Evolutionary conservation across 2,888 invertebrate species (phyloP).

Genomic region (Aradus depressus): DNA sequence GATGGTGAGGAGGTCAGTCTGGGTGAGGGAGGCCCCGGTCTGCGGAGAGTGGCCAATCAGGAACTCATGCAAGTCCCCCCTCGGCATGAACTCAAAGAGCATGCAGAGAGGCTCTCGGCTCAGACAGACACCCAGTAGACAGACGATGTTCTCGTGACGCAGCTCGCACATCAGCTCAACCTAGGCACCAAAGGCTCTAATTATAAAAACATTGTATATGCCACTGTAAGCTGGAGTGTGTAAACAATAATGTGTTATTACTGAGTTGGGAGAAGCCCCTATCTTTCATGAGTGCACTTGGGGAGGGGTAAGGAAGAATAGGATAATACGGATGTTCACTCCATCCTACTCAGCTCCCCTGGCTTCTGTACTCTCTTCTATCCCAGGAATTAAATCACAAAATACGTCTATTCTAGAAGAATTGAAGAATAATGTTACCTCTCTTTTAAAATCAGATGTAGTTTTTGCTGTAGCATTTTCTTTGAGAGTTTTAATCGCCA

Average conservation of each 20-base stretch:
- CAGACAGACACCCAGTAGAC: slow-evolving; percentile 81
- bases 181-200: background rate
- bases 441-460: slow-evolving; percentile 81
- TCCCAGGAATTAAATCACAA: background rate
- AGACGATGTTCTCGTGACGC: slow-evolving; percentile 90
- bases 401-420: background rate
- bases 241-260: background rate
- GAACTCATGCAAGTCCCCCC: slow-evolving; percentile 95
- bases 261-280: too few relatives aligned
- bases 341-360: background rate
- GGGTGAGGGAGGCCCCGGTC: slow-evolving; percentile 49
- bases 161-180: slow-evolving; percentile 89
- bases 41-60: slow-evolving; percentile 78
- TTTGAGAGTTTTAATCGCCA: slow-evolving; percentile 88
- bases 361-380: background rate
- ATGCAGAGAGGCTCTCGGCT: slow-evolving; percentile 86
- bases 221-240: background rate
- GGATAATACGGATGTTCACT: background rate
- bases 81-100: slow-evolving; percentile 96
- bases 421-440: slow-evolving; percentile 37
- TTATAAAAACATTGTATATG: background rate
- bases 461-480: slow-evolving; percentile 87
- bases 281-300: too few relatives aligned
- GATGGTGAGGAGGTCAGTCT: slow-evolving; percentile 79
- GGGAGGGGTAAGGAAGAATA: background rate